phyloP scores from a whole-genome alignment of 2,797 vertebrate species.

The Neomorphus geoffroyi region DNA sequence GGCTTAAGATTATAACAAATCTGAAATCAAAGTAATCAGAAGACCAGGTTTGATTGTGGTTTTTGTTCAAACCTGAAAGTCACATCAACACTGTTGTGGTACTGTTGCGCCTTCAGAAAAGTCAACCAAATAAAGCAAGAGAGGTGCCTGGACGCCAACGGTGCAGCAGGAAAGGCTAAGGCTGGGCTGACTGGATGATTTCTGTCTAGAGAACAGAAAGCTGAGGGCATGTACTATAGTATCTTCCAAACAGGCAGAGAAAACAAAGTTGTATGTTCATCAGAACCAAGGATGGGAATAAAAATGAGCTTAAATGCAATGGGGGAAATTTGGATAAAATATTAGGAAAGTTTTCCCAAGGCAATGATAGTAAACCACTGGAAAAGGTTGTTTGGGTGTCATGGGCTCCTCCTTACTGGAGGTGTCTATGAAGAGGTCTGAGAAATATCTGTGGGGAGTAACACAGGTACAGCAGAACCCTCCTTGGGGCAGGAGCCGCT shows the following conservation, averaged over 20 bases:
- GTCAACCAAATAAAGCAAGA: neutral
- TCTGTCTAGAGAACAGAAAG: neutral
- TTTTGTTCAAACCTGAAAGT: neutral
- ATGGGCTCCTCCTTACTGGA: neutral
- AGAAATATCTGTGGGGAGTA: neutral
- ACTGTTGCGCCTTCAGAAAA: neutral
- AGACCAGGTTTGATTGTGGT: neutral
- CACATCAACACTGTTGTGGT: accelerated
- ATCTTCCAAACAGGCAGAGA: neutral
- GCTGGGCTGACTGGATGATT: neutral
- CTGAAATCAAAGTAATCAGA: neutral
- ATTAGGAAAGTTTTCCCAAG: neutral
- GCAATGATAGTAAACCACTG: neutral
- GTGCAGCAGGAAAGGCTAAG: neutral
- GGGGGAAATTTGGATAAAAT: neutral
- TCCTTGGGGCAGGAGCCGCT: neutral
- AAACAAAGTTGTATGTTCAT: neutral
- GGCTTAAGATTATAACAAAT: neutral
- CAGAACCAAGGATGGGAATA: neutral
- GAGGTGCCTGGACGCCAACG: neutral
- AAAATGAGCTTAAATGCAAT: neutral
- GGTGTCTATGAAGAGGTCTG: neutral
- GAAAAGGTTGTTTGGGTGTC: neutral
- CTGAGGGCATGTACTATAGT: neutral
- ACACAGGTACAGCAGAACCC: neutral